Evolutionary conservation across 2,797 vertebrate genomes (phyloP), one percentile per base, ranked within the genome.

Genomic region (Chaenodraco wilsoni): DNA sequence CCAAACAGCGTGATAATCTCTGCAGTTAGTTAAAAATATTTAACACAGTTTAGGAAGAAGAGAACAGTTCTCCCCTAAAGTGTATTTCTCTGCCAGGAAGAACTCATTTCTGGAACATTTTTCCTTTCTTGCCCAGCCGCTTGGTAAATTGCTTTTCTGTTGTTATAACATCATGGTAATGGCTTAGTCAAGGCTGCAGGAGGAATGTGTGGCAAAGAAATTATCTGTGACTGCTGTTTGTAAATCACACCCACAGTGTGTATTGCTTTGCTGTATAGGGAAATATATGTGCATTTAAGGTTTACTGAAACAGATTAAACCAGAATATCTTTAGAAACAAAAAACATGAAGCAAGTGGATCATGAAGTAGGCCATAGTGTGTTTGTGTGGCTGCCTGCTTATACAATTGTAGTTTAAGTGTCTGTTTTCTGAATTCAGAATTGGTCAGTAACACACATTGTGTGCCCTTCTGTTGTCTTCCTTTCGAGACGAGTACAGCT

Each of bases 141-240:
- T 83, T 58, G 0, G 51, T 78, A 50, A 74, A 59, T 72, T 59
- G 63, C 69, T 71, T 31, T 65, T 82, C 61, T 57, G 45, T 55
- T 63, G 56, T 74, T 62, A 9, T 37, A 52, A 68, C 58, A 70
- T 65, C 64, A 58, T 74, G 61, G 56, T 78, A 78, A 79, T 81
- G 64, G 51, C 37, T 79, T 62, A 23, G 66, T 86, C 72, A 56
- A 73, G 69, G 81, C 70, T 83, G 46, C 55, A 16, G 33, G 62
- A 82, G 54, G 57, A 79, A 61, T 52, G 57, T 80, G 74, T 57
- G 48, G 55, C 79, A 77, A 63, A 71, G 54, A 84, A 85, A 83
- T 79, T 69, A 74, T 74, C 72, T 37, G 5, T 79, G 81, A 77
- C 67, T 65, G 52, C 61, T 64, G 73, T 78, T 76, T 85, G 79